phyloP scores from a whole-genome alignment of 2,888 invertebrate species.

The Thecophora atra region DNA sequence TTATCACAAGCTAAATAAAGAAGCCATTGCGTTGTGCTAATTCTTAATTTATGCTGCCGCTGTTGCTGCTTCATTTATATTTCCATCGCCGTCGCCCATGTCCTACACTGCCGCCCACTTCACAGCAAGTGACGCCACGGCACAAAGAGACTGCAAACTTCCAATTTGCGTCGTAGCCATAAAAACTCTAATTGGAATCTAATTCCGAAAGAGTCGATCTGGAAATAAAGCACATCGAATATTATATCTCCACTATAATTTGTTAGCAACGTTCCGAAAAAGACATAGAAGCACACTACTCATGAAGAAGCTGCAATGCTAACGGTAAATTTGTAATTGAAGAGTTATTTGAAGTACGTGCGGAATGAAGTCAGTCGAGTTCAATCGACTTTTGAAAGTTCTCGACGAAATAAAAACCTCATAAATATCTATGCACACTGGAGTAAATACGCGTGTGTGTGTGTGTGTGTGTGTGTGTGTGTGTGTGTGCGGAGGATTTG shows the following conservation, averaged over 20 bases:
- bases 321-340: no score
- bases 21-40: neutral
- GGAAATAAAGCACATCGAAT: no score
- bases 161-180: no score
- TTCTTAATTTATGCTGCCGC: neutral
- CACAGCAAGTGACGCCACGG: neutral
- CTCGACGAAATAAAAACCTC: neutral
- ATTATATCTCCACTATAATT: no score
- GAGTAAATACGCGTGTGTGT: neutral
- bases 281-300: no score
- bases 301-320: no score
- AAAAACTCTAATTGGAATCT: no score
- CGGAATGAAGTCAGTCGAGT: neutral
- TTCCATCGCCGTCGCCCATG: neutral
- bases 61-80: neutral
- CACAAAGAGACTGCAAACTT: neutral
- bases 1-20: neutral
- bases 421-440: constrained; percentile 13
- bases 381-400: neutral
- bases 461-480: neutral
- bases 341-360: neutral
- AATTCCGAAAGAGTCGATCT: no score
- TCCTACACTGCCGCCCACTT: neutral
- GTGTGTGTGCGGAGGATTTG: neutral
- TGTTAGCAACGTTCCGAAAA: no score